Base-by-base conservation (phyloP, 2,797 vertebrate species). In the Loriculus beryllinus region DNA sequence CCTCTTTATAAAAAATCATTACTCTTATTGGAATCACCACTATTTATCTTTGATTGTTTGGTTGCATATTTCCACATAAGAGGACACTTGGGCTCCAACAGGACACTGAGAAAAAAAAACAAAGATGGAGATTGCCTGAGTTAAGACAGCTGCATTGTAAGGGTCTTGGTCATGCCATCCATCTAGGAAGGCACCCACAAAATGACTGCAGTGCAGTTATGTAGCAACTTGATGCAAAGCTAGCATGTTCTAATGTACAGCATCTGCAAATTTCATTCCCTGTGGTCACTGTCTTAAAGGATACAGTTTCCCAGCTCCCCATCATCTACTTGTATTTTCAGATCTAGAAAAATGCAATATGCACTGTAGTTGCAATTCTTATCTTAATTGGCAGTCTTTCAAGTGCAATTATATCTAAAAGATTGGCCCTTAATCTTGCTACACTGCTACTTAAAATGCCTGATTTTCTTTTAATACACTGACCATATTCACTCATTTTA, bases 311-410 rank as follows among this genome's bases (percentile, higher is more conserved):
- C 19, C 15, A 9, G 42, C 48, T 25, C 37, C 33, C 35, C 43
- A 42, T 37, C 22, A 68, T 21, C 82, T 71, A 77, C 92, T 90
- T 77, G 17, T 49, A 75, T 92, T 95, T 92, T 86, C 59, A 88
- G 69, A 83, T 71, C 29, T 59, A 83, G 80, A 95, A 90, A 90
- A 52, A 42, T 43, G 45, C 67, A 92, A 43, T 90, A 93, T 80
- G 45, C 63, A 88, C 65, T 63, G 60, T 35, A 84, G 65, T 63
- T 87, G 79, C 76, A 82, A 81, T 85, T 94, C 94, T 92, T 92
- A 78, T 92, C 59, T 96, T 96, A 97, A 96, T 92, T 96, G 95
- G 93, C 95, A 94, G 75, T 87, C 83, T 87, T 97, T 96, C 95
- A 96, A 96, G 59, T 72, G 64, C 92, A 97, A 94, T 95, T 96